phyloP scores from a whole-genome alignment of 2,113 vertebrate genomes.

The Halichoeres trimaculatus region DNA sequence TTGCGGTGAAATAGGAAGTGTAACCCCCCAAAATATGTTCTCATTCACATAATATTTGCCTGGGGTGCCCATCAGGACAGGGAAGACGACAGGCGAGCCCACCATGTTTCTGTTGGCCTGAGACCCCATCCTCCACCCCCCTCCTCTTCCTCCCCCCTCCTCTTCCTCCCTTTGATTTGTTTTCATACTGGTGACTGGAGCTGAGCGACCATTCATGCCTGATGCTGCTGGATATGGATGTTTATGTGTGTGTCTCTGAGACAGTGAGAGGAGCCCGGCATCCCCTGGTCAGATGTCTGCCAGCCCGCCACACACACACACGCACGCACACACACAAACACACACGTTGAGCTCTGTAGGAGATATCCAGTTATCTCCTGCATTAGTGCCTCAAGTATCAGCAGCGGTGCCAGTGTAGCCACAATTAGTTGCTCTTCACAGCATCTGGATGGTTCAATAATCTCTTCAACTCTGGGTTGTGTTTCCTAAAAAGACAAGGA shows the following conservation, averaged over 20 bases:
- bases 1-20: slow-evolving; percentile 47
- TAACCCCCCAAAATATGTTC: slow-evolving; percentile 62
- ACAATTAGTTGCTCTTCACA: too few species aligned
- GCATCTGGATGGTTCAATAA: too few species aligned
- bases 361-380: slow-evolving; percentile 68
- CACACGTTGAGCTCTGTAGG: slow-evolving; percentile 36
- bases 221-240: slow-evolving; percentile 73
- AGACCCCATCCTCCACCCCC: slow-evolving; percentile 63
- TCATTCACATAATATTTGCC: slow-evolving; percentile 78
- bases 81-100: slow-evolving; percentile 72
- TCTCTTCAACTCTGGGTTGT: too few species aligned
- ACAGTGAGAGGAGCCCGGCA: slow-evolving; percentile 69
- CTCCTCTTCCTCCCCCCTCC: slow-evolving; percentile 53
- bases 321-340: slow-evolving; percentile 30
- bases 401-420: too few species aligned
- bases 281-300: slow-evolving; percentile 66
- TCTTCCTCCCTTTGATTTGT: slow-evolving; percentile 71
- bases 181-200: slow-evolving; percentile 79
- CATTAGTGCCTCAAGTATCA: slow-evolving; percentile 41
- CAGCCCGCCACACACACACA: slow-evolving; percentile 52
- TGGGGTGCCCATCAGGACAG: slow-evolving; percentile 76
- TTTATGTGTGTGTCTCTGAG: slow-evolving; percentile 53
- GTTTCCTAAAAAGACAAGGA: too few species aligned
- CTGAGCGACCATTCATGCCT: slow-evolving; percentile 79
- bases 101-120: slow-evolving; percentile 78